Evolutionary conservation across 2,888 invertebrate species (phyloP), one percentile per base, ranked within the genome.

Genomic region (Acrobasis suavella): DNA sequence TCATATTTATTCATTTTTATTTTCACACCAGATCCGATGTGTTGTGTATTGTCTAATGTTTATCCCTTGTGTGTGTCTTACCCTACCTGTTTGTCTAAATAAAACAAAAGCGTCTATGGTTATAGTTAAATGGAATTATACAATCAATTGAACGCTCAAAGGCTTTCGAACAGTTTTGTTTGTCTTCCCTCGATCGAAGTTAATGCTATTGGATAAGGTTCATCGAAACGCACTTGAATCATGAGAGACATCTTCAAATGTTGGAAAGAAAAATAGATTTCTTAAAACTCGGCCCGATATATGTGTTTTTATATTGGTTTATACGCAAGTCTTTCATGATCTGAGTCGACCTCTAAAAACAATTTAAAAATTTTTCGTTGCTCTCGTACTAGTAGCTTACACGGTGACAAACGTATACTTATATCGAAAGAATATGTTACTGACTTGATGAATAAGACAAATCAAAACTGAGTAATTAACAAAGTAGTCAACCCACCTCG

Each of bases 21-120:
- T 89, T 89, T 91, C 92, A 91, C 93, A 91, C 92, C 93, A 92
- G 92, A 93, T 91, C 90, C 89, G 90, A 90, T 89, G 92, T 92
- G 90, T 93, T 96, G 96, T 96, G 96, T 96, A 96, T 96, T 96
- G 96, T 96, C 96, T 96, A 96, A 95, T 96, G 95, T 96, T 95
- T 93, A 95, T 95, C 96, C 96, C 94, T 95, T 96, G 96, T 96
- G 96, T 96, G 95, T 96, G 96, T 96, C 95, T 95, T 91, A 95
- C 94, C 94, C 93, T 86, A 91, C 92, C 92, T 90, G 91, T 91
- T 91, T 92, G 91, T 92, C 88, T 89, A 77, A 89, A 87, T 74
- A 83, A 80, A 88, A 87, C 85, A 74, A 83, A 87, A 79, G 86
- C 90, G 91, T 90, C 81, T 75, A 74, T 79, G 73, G 76, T 72